Conservation (phyloP, 2,113 vertebrate genomes). For the Beaufortia kweichowensis region DNA sequence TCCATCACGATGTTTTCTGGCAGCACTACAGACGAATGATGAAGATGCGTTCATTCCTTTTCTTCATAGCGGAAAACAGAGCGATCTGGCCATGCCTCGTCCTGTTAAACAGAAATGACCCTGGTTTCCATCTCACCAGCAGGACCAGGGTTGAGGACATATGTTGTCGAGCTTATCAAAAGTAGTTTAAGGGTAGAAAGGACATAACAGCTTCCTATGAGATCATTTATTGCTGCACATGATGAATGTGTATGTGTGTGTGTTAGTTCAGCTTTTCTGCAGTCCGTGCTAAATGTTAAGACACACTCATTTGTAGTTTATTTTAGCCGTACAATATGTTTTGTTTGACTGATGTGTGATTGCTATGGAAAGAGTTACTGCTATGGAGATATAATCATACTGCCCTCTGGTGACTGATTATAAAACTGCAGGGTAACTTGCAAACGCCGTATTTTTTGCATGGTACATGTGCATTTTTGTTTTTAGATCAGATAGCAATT, state of each 20-base stretch:
- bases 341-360: too few relatives aligned
- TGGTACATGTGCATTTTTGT: too few relatives aligned
- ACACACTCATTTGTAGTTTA: not conserved
- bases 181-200: constrained; percentile 12
- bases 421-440: not conserved
- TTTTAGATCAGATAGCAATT: too few relatives aligned
- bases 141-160: not conserved
- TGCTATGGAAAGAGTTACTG: too few relatives aligned
- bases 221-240: not conserved
- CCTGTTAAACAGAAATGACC: constrained; percentile 30
- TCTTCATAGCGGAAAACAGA: constrained; percentile 22
- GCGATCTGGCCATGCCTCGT: constrained; percentile 18
- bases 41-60: constrained; percentile 36
- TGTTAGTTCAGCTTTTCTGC: not conserved
- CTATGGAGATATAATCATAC: constrained; percentile 1
- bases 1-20: constrained; percentile 46
- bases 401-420: constrained; percentile 26
- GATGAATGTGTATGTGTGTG: constrained; percentile 5
- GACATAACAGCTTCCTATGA: not conserved
- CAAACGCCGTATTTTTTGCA: too few relatives aligned
- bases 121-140: constrained; percentile 29
- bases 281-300: not conserved
- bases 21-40: constrained; percentile 43
- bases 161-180: constrained; percentile 25
- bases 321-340: too few relatives aligned